Base-by-base conservation (phyloP, 2,888 invertebrate species). In the Caenorhabditis doughertyi region DNA sequence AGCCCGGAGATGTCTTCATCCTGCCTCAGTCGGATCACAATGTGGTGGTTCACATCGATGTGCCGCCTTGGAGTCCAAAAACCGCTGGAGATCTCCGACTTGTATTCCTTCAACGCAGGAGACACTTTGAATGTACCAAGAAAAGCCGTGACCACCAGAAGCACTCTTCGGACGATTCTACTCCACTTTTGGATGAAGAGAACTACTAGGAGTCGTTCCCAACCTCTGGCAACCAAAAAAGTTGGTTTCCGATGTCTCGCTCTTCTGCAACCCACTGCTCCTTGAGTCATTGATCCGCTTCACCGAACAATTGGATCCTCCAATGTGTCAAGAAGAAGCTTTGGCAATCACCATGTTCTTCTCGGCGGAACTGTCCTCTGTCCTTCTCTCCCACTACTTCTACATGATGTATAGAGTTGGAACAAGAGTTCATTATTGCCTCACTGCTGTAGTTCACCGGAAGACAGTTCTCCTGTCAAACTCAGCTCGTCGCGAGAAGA, bases 1-100 rank as follows among this genome's bases (percentile, higher is more conserved):
- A 97, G 97, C 92, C 97, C 97, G 23, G 97, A 98, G 92, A 94
- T 94, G 81, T 93, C 94, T 25, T 94, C 96, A 29, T 96, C 97
- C 71, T 97, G 96, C 92, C 94, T 96, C 7, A 96, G 96, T 21
- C 94, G 95, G 72, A 93, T 97, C 29, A 94, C 95, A 3, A 97
- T 96, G 92, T 94, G 95, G 89, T 98, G 98, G 98, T 97, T 97
- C 92, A 96, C 89, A 64, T 44, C 73, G 18, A 68, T 91, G 58
- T 91, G 90, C 73, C 74, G 81, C n/a, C 83, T 88, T 13, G 91
- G 91, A 8, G 83, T 86, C 51, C 53, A 82, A 16, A 91, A 90
- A 67, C 90, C 91, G 7, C 65, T 91, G 65, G 91, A 90, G 76
- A 83, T 88, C 16, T 62, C 65, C 21, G 91, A 91, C 58, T 81